Evolutionary conservation across 2,797 vertebrate genomes (phyloP), one percentile per base, ranked within the genome.

Genomic region (Hoplostethus atlanticus): DNA sequence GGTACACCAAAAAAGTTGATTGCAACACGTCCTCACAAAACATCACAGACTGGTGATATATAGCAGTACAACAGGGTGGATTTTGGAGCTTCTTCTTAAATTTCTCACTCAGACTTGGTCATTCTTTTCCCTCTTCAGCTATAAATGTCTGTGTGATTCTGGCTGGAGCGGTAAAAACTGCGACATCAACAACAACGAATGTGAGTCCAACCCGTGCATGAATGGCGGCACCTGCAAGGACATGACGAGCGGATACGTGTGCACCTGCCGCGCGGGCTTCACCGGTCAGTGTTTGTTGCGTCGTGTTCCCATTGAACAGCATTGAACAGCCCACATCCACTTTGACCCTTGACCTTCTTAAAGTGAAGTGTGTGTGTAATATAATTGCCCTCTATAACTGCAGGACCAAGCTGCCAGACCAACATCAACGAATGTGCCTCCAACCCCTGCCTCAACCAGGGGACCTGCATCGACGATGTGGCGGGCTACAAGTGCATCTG

Each of bases 381-480:
- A 4, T 46, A 28, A 36, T 7, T 13, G 57, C 11, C 3, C 5
- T 21, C 8, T 73, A 9, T 61, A 11, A 64, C 64, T 0, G 1
- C 79, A 99, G 98, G 98, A 52, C 96, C 96, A 70, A 99, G 97
- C 93, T 99, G 98, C 86, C 97, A 99, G 88, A 98, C 96, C 79
- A 99, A 99, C 83, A 96, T 99, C 91, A 99, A 99, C 0, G 98
- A 99, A 72, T 99, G 98, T 0, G 97, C 96, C 0, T 99, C 98
- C 84, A 99, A 98, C 90, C 98, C 98, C 0, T 99, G 98, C 91
- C 93, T 99, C 77, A 99, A 99, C 91, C 96, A 98, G 86, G 98
- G 97, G 70, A 96, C 92, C 0, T 99, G 98, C 88, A 98, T 99
- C 0, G 98, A 99, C 0, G 97, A 96, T 0, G 96, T 98, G 0